phyloP scores from a whole-genome alignment of 2,113 vertebrate species.

The Desmodus rotundus region DNA sequence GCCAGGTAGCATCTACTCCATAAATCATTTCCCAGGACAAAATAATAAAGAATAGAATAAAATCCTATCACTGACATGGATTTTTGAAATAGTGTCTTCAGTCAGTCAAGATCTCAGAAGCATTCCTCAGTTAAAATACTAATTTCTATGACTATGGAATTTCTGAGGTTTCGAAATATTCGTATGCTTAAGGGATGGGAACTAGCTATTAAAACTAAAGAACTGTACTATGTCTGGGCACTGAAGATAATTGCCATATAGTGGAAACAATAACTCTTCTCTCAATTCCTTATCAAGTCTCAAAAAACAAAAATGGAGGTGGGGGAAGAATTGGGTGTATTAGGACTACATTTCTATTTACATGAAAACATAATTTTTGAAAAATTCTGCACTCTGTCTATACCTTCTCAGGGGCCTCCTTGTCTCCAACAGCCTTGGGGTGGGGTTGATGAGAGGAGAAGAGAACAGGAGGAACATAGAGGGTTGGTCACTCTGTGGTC shows the following conservation, averaged over 20 bases:
- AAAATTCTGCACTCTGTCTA: background rate
- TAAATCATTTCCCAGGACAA: slow-evolving; percentile 13
- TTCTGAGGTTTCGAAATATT: background rate
- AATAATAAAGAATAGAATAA: background rate
- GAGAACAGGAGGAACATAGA: background rate
- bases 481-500: background rate
- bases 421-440: background rate
- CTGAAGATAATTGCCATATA: background rate
- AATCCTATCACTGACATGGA: background rate
- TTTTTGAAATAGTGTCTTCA: slow-evolving; percentile 2
- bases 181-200: background rate
- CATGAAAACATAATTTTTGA: background rate
- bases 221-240: background rate
- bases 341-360: background rate
- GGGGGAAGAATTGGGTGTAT: background rate
- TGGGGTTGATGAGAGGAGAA: too few species aligned
- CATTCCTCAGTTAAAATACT: background rate
- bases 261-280: background rate
- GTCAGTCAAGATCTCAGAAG: slow-evolving; percentile 1
- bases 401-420: background rate
- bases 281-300: background rate
- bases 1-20: background rate
- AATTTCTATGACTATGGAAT: background rate
- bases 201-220: background rate
- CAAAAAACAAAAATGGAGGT: background rate